Evolutionary conservation across 1,140 invertebrate species (phyloP), one percentile per base, ranked within the genome.

Genomic region (Phocides pigmalion): DNA sequence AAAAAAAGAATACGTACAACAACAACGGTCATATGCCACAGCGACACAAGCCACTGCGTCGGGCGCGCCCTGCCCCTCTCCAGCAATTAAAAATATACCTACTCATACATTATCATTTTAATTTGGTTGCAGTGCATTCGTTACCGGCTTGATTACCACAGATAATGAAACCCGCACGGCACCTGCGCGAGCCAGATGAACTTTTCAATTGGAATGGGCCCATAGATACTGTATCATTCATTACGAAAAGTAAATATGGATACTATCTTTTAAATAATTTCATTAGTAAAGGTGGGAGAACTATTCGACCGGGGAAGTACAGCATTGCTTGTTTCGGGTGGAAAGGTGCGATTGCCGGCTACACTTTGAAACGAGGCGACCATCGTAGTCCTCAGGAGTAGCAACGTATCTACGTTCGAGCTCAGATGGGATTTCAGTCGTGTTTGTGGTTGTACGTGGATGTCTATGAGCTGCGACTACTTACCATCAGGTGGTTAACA

Each of bases 91-190:
- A 44, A 44, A 44, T 15, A 16, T 44, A 35, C 32, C 32, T 35
- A 35, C 32, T 35, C 32, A 35, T 35, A 35, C 25, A 47, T 25
- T 47, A 47, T 47, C 44, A 47, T 47, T 47, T 47, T 47, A 47
- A 47, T 47, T 47, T 47, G 14, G 41, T 17, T 4, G 20, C 44
- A 47, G 44, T 47, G 44, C 44, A 47, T 47, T 35, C 44, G 44
- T 47, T 47, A 47, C 41, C 12, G 41, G 44, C 19, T 47, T 20
- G 44, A 47, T 25, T 25, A 47, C 20, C 44, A 47, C 19, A 47
- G 44, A 47, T 47, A 47, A 25, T 47, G 44, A 47, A 47, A 47
- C 22, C 44, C 20, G 44, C 41, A 17, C 44, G 44, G 19, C 44
- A 47, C n/a, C 19, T 4, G 25, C 9, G 44, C 20, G 4, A 47